phyloP scores from a whole-genome alignment of 2,113 vertebrate genomes.

The Limanda limanda region DNA sequence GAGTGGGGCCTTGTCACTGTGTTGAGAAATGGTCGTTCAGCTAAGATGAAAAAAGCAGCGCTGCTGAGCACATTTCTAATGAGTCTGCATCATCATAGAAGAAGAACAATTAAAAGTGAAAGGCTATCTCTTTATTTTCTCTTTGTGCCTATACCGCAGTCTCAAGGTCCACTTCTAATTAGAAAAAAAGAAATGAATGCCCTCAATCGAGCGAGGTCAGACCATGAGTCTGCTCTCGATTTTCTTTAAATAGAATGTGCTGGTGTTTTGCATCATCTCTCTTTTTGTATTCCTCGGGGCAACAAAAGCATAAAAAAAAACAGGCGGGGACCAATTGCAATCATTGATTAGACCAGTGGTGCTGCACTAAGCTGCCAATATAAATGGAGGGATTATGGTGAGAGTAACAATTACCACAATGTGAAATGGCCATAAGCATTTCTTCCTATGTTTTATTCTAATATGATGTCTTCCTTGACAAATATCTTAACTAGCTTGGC shows the following conservation, averaged over 20 bases:
- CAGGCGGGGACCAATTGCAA: background rate
- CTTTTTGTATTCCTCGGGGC: background rate
- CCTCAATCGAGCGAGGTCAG: background rate
- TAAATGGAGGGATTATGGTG: background rate
- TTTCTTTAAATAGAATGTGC: background rate
- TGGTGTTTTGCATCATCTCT: background rate
- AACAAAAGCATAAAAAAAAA: background rate
- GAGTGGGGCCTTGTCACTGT: too few relatives aligned
- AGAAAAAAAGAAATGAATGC: background rate
- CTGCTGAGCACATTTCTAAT: background rate
- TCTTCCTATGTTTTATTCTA: background rate
- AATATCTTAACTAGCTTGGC: background rate
- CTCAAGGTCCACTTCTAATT: background rate
- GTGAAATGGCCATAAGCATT: background rate
- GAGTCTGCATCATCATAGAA: background rate
- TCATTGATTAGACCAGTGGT: constrained; percentile 1
- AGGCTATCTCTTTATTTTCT: background rate
- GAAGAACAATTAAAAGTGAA: background rate
- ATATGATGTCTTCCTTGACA: background rate
- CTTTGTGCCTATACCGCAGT: background rate
- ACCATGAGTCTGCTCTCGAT: background rate
- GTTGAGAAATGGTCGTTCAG: too few relatives aligned
- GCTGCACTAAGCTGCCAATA: background rate
- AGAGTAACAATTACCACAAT: background rate
- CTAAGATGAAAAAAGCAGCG: too few relatives aligned